These are phyloP conservation scores for Eumeta japonica DNA, from an alignment of 1,140 invertebrate genomes.

Conservation along the genomic window DNA sequence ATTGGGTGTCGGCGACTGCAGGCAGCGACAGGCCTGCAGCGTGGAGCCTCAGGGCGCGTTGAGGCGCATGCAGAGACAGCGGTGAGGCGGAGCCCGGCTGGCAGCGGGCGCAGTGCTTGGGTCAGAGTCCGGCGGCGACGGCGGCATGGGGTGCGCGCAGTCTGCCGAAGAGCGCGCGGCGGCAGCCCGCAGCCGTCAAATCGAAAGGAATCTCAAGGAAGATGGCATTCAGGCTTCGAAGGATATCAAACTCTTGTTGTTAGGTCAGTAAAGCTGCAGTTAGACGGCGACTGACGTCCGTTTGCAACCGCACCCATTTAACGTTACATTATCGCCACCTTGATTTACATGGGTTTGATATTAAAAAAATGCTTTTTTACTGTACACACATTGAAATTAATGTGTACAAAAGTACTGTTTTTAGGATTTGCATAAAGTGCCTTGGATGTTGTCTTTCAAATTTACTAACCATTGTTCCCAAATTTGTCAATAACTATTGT, in stretches of 20 bases:
- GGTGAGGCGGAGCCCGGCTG: slow-evolving; percentile 52
- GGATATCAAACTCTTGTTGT: slow-evolving; percentile 95
- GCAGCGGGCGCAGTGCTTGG: slow-evolving; percentile 43
- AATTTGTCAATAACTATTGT: no score
- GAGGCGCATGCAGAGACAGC: slow-evolving; percentile 52
- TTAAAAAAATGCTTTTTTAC: no score
- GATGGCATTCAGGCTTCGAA: slow-evolving; percentile 97
- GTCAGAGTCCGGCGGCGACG: slow-evolving; percentile 37
- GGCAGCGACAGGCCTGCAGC: slow-evolving; percentile 47
- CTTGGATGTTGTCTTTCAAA: no score
- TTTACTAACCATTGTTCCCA: no score
- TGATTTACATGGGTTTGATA: no score
- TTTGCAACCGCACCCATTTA: slow-evolving; percentile 45
- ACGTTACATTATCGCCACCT: no score
- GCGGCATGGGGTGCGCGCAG: slow-evolving; percentile 95
- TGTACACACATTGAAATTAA: no score
- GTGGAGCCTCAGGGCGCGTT: slow-evolving; percentile 41
- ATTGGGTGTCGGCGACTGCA: slow-evolving; percentile 35
- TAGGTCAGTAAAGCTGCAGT: slow-evolving; percentile 92
- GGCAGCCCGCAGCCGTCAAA: slow-evolving; percentile 92
- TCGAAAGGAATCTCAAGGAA: slow-evolving; percentile 98
- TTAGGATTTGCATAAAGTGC: no score
- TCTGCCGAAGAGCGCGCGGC: slow-evolving; percentile 96
- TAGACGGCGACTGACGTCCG: not conserved
- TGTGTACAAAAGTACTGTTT: no score